phyloP scores from a whole-genome alignment of 2,113 vertebrate species.

The Chaetura pelagica region DNA sequence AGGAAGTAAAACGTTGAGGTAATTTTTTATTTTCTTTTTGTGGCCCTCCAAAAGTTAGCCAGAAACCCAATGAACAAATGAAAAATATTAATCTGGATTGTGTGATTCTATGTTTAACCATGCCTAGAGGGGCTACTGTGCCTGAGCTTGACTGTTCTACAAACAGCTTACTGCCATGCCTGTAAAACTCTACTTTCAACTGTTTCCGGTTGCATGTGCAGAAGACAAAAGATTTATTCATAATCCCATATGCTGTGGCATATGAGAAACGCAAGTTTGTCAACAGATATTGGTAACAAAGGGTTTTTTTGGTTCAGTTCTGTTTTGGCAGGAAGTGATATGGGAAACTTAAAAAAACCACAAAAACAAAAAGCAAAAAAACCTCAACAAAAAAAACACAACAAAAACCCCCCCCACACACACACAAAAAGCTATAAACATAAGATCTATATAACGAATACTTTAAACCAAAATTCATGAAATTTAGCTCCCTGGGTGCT shows the following conservation, averaged over 20 bases:
- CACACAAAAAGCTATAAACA: not conserved
- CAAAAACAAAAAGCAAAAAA: no score
- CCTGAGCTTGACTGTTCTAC: not conserved
- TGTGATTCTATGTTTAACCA: not conserved
- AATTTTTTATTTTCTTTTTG: not conserved
- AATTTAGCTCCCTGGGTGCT: conserved; percentile 7
- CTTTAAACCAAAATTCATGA: not conserved
- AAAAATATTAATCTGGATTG: not conserved
- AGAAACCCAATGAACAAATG: not conserved
- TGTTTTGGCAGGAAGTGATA: not conserved
- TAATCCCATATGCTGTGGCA: not conserved
- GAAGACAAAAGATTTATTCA: conserved; percentile 50
- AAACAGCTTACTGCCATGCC: not conserved
- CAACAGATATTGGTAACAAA: conserved; percentile 10
- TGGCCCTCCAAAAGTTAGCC: not conserved
- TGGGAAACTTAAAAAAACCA: not conserved
- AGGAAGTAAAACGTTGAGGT: not conserved
- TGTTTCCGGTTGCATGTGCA: not conserved
- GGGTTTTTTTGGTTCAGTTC: not conserved
- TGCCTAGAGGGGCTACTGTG: not conserved
- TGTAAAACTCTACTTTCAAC: not conserved
- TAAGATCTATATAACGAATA: conserved; percentile 9
- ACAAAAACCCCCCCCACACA: no score
- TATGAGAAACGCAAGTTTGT: conserved; percentile 34
- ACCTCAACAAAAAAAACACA: no score